A percentile compares a stretch with the other conserved stretches of the same genome.
Conservation (phyloP, 1,140 invertebrate species). For the Lucilia sericata region DNA sequence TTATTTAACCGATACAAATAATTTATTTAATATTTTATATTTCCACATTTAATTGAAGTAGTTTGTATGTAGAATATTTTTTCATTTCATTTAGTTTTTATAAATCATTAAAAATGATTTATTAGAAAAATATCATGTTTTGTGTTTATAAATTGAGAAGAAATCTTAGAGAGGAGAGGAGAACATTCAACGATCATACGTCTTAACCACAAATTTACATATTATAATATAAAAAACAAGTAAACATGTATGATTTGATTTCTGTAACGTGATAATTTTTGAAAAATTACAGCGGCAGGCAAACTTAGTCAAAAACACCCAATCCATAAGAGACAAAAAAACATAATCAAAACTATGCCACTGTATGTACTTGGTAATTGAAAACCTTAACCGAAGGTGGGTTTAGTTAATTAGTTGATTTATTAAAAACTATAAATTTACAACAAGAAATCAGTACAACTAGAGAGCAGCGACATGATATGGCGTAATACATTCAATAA, state of each 20-base stretch:
- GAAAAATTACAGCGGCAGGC: not conserved
- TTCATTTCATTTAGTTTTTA: not conserved
- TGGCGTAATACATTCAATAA: not conserved
- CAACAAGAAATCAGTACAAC: not conserved
- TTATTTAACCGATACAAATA: not conserved
- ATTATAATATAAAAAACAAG: not conserved
- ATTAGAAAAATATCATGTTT: constrained; percentile 3
- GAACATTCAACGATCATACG: no score
- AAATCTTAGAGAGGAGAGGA: not conserved
- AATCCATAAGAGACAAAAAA: not conserved
- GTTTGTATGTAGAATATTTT: not conserved
- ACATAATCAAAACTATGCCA: not conserved
- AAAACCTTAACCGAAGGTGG: constrained; percentile 8
- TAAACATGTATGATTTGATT: not conserved
- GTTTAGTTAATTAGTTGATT: constrained; percentile 7
- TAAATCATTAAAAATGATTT: constrained; percentile 30
- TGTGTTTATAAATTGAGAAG: not conserved
- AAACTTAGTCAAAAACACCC: not conserved
- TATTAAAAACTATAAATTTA: not conserved
- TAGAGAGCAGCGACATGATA: not conserved
- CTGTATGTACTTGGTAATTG: not conserved
- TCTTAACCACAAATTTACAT: not conserved
- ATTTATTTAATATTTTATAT: constrained; percentile 7
- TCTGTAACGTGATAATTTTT: not conserved
- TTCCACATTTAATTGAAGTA: not conserved